Evolutionary conservation across 2,888 invertebrate species (phyloP).

Genomic region (Acrobasis suavella): DNA sequence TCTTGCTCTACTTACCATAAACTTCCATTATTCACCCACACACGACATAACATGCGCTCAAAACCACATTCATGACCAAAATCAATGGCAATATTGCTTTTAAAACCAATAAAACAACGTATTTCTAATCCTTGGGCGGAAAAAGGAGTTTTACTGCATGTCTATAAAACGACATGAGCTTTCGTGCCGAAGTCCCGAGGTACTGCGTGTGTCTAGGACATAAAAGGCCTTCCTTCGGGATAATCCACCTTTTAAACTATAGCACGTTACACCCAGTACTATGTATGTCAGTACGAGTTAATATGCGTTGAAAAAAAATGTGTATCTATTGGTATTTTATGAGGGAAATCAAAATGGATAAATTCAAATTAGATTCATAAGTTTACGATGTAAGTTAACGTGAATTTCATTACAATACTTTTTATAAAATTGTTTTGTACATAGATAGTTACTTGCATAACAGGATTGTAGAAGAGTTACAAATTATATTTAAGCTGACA

Average conservation of each 20-base stretch:
- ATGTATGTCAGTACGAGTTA: not conserved
- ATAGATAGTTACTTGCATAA: not conserved
- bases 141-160: not conserved
- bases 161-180: not conserved
- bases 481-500: conserved; percentile 2
- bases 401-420: not conserved
- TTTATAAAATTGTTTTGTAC: not conserved
- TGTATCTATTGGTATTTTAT: not conserved
- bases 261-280: not conserved
- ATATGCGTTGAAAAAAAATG: too few species aligned
- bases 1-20: not conserved
- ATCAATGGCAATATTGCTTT: not conserved
- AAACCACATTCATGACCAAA: not conserved
- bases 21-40: not conserved
- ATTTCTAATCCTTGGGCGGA: not conserved
- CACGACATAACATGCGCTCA: not conserved
- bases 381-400: not conserved
- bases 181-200: not conserved
- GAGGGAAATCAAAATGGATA: not conserved
- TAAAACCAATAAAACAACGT: not conserved
- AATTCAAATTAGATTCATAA: not conserved
- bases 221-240: conserved; percentile 12
- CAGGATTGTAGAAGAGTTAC: not conserved
- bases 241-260: conserved; percentile 17
- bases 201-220: conserved; percentile 12